Conservation (phyloP, 2,113 vertebrate genomes). For the Petaurus breviceps region DNA sequence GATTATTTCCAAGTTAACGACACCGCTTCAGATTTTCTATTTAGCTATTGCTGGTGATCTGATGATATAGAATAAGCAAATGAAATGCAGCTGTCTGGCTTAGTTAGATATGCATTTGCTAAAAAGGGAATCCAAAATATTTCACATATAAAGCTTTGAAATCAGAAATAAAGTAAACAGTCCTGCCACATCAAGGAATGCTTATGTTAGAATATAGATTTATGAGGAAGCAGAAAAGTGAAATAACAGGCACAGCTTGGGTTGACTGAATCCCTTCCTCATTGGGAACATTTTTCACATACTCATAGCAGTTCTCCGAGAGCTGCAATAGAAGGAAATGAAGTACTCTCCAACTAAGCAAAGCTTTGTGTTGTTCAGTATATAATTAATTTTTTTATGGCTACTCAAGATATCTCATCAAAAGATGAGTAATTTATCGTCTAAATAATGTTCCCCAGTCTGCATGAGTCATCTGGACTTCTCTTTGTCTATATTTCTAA, state of each 20-base stretch:
- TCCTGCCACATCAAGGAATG: constrained; percentile 45
- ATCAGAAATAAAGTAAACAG: constrained; percentile 26
- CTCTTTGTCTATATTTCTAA: constrained; percentile 30
- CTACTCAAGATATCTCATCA: constrained; percentile 13
- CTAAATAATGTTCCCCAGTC: constrained; percentile 33
- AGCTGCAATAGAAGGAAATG: constrained; percentile 38
- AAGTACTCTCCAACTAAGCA: constrained; percentile 54
- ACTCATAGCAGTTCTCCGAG: constrained; percentile 23
- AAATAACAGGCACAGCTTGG: constrained; percentile 29
- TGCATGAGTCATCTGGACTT: constrained; percentile 35
- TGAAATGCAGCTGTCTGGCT: constrained; percentile 51
- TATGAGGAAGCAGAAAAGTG: constrained; percentile 11
- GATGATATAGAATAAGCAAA: constrained; percentile 53
- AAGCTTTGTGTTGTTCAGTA: constrained; percentile 32
- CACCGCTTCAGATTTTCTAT: constrained; percentile 59
- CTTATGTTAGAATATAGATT: constrained; percentile 50
- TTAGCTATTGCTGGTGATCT: constrained; percentile 65
- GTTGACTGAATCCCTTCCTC: constrained; percentile 11
- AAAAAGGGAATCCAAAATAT: constrained; percentile 46
- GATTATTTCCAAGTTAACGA: constrained; percentile 50
- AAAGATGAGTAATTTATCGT: constrained; percentile 12
- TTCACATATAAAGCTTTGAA: constrained; percentile 51
- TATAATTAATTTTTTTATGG: constrained; percentile 22
- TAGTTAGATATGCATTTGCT: constrained; percentile 65
- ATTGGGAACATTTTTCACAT: constrained; percentile 44